Evolutionary conservation across 2,888 invertebrate genomes (phyloP).

Genomic region (Peribatodes rhomboidaria): DNA sequence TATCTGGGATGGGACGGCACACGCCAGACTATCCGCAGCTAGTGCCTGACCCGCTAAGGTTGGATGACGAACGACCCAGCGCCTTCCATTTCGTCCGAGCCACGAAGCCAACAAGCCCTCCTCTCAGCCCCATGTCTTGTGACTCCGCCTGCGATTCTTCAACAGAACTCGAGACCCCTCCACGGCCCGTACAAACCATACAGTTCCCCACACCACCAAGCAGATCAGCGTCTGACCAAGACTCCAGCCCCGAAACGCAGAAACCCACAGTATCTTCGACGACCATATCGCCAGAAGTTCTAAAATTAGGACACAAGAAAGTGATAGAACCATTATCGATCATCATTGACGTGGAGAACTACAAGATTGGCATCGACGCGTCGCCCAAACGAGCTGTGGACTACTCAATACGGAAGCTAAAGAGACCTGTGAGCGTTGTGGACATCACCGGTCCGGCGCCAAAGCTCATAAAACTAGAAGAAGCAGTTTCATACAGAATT

Average conservation of each 20-base stretch:
- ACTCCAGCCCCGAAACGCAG: conserved; percentile 82
- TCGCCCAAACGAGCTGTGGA: conserved; percentile 82
- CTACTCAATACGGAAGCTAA: conserved; percentile 78
- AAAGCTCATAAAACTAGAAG: conserved; percentile 63
- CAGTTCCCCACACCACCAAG: conserved; percentile 88
- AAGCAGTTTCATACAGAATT: conserved; percentile 45
- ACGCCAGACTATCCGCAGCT: conserved; percentile 82
- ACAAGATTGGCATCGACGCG: conserved; percentile 81
- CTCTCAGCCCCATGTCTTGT: conserved; percentile 90
- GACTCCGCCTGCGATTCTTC: conserved; percentile 89
- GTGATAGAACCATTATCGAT: conserved; percentile 81
- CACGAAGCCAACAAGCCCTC: conserved; percentile 87
- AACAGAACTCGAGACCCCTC: conserved; percentile 83
- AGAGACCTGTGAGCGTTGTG: conserved; percentile 63
- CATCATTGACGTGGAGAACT: conserved; percentile 82
- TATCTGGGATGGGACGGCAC: conserved; percentile 83
- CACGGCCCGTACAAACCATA: conserved; percentile 74
- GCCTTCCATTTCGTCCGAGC: conserved; percentile 78
- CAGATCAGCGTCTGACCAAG: conserved; percentile 85
- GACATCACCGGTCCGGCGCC: conserved; percentile 66
- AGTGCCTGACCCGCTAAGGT: conserved; percentile 82
- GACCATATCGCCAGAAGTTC: conserved; percentile 79
- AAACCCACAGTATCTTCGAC: conserved; percentile 85
- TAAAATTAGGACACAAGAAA: conserved; percentile 69
- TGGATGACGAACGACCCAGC: conserved; percentile 79